Evolutionary conservation across 2,888 invertebrate genomes (phyloP), one percentile per base, ranked within the genome.

Genomic region (Leptura quadrifasciata): DNA sequence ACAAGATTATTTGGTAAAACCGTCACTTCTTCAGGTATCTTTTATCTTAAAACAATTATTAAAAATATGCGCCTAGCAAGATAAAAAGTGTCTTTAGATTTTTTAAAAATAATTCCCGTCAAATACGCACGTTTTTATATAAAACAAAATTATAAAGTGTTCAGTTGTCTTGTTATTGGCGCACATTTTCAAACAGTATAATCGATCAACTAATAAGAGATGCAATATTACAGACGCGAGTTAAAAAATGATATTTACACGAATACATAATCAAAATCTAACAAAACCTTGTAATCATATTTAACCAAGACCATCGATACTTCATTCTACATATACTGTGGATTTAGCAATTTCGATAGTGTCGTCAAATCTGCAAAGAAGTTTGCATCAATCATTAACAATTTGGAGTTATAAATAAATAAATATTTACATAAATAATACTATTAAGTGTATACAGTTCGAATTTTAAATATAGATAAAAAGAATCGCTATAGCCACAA

Each of bases 1-100:
- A 85, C 84, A 86, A 77, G 79, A 79, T 78, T 84, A 83, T 85
- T 86, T 86, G 85, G 85, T 86, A 86, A 84, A 78, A 80, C 80
- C 79, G 76, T 72, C 81, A 81, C 80, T 80, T 81, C 74, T 81
- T 86, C 85, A 85, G 85, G 85, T 86, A 85, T 84, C 84, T 64
- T n/a, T 76, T 80, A 71, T 75, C 75, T 80, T 72, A 65, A 67
- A 73, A 65, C 65, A 54, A 65, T 47, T 31, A 20, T 57, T 57
- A 27, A 64, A 54, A 64, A 64, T 64, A 72, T 57, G 39, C 63
- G 72, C 54, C 70, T 12, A 39, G 39, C 39, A 0, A 39, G 2
- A 39, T 35, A 39, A 39, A 39, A 2, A 12, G 12, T 10, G 0
- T 39, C 27, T 8, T 31, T 31, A 15, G 12, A 5, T 31, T 31